Conservation (phyloP, 2,888 invertebrate species). For the Drosophila kuntzei region DNA sequence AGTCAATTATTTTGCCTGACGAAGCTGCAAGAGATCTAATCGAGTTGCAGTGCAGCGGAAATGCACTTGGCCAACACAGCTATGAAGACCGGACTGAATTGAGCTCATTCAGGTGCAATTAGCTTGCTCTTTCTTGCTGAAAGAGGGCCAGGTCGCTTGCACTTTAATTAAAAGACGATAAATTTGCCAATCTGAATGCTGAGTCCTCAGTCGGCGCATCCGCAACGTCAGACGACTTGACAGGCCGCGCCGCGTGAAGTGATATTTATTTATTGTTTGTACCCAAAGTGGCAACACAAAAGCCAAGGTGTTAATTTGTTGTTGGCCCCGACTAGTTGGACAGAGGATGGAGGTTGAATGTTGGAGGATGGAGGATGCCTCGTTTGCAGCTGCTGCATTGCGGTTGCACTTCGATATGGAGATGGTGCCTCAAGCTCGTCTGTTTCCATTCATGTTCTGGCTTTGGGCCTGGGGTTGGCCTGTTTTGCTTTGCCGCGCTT, state of each 20-base stretch:
- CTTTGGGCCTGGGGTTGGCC: conserved; percentile 25
- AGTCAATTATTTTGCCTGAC: conserved; percentile 66
- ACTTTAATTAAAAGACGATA: conserved; percentile 85
- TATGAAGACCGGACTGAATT: not conserved
- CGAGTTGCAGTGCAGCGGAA: conserved; percentile 38
- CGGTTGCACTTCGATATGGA: conserved; percentile 56
- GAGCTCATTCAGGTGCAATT: conserved; percentile 68
- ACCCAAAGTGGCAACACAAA: conserved; percentile 80
- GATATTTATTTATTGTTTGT: conserved; percentile 84
- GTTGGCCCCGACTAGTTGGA: conserved; percentile 58
- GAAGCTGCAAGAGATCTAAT: conserved; percentile 45
- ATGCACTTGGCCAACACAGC: conserved; percentile 41
- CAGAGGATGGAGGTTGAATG: conserved; percentile 1
- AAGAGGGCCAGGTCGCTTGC: conserved; percentile 80
- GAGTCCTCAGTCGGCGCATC: conserved; percentile 18
- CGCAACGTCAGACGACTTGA: conserved; percentile 40
- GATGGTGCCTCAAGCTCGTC: conserved; percentile 43
- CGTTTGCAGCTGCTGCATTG: conserved; percentile 45
- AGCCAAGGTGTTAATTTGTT: conserved; percentile 84
- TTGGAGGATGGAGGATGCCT: conserved; percentile 39
- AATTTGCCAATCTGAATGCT: conserved; percentile 78
- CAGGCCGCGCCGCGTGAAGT: conserved; percentile 70
- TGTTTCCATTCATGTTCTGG: conserved; percentile 65
- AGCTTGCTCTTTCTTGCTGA: conserved; percentile 63
- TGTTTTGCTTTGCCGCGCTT: conserved; percentile 53